Evolutionary conservation across 2,113 vertebrate species (phyloP).

Genomic region (Cricetomys ansorgei): DNA sequence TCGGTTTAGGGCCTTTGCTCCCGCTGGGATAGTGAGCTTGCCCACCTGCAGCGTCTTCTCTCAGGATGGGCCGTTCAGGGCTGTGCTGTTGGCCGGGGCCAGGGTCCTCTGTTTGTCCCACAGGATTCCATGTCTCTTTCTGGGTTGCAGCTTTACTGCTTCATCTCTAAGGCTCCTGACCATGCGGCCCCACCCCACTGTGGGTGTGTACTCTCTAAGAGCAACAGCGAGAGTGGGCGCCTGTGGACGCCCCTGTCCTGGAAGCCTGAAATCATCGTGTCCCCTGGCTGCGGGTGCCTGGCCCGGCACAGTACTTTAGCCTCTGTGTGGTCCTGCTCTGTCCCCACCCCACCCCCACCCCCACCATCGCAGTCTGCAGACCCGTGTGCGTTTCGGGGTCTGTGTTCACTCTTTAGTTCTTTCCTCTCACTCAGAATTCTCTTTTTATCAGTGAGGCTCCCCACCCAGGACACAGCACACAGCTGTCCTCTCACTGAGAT

Average conservation of each 20-base stretch:
- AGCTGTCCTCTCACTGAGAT: conserved; percentile 51
- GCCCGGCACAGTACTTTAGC: neutral
- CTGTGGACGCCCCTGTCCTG: neutral
- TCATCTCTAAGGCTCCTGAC: neutral
- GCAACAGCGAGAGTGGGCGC: accelerated
- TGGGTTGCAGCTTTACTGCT: neutral
- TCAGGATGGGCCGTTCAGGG: neutral
- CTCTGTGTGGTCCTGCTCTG: too few species aligned
- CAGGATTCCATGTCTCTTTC: neutral
- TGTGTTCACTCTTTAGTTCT: conserved; percentile 18
- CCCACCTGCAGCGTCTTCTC: neutral
- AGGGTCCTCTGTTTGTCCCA: too few species aligned
- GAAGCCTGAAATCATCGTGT: neutral
- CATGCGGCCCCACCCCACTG: neutral
- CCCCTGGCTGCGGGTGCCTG: neutral
- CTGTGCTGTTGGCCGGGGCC: neutral
- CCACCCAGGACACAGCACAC: conserved; percentile 29
- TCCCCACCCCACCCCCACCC: too few species aligned
- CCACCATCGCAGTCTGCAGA: neutral
- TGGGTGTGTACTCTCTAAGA: neutral
- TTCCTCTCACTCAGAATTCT: conserved; percentile 51
- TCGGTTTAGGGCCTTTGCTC: neutral
- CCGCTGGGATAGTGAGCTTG: neutral
- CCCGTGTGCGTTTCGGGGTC: neutral
- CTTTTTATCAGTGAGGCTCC: conserved; percentile 66